Base-by-base conservation (phyloP, 2,797 vertebrate species). In the Enteromius paludinosus region DNA sequence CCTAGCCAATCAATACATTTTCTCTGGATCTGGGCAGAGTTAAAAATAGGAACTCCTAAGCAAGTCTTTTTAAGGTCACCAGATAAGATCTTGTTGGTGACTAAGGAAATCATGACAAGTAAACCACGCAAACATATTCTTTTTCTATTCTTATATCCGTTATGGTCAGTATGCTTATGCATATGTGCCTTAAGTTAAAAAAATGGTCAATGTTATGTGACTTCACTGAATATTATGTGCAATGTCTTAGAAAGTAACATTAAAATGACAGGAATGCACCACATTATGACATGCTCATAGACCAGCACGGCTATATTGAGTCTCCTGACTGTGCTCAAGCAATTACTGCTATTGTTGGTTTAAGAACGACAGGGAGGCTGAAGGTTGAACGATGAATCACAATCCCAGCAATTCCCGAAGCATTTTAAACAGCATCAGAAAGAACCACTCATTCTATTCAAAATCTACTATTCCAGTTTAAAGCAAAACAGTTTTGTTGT, bases 41-140 rank as follows among this genome's bases (percentile, higher is more conserved):
- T 93, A 94, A 92, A 95, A 94, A 95, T 94, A 94, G 93, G 84
- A 75, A 80, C 76, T 70, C 86, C 84, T 66, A 77, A 43, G 66
- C 84, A 69, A 25, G 92, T 81, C 93, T 94, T 93, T 94, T 94
- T 93, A 94, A 91, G 93, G 94, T 87, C 89, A 90, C 83, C 75
- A 25, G 82, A 83, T 17, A 59, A 68, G 52, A 87, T 83, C 86
- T 17, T 38, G 11, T 64, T 75, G 17, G 80, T 56, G 17, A 80
- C 35, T 61, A 64, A 87, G 88, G 91, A 87, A 89, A 92, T 85
- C 49, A 74, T 59, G 81, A 47, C 64, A 59, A 47, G 35, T 81
- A 61, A 64, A 41, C 54, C 69, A 35, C 20, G 15, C 43, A 82
- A 75, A 15, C 41, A 54, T 66, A 65, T 11, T 45, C 5, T 23